phyloP scores from a whole-genome alignment of 2,888 invertebrate species.

The Cylloceria caligata region DNA sequence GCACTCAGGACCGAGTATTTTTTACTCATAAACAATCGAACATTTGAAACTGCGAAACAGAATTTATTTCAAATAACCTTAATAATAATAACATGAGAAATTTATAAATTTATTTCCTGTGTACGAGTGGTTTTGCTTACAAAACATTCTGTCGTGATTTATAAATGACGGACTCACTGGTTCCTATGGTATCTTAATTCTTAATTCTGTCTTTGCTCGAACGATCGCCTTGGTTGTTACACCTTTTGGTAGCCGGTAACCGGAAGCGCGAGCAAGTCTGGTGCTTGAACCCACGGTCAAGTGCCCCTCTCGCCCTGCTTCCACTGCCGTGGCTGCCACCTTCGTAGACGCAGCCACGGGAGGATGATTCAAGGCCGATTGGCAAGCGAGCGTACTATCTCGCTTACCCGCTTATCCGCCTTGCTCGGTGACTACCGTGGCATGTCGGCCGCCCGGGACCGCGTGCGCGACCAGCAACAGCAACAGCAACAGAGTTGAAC shows the following conservation, averaged over 20 bases:
- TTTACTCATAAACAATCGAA: too few species aligned
- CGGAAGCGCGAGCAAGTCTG: conserved; percentile 74
- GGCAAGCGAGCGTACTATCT: conserved; percentile 61
- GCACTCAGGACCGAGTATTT: too few species aligned
- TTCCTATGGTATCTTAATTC: background rate
- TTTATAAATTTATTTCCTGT: too few species aligned
- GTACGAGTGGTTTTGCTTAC: too few species aligned
- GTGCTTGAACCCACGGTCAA: conserved; percentile 72
- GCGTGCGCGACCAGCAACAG: conserved; percentile 62
- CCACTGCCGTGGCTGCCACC: conserved; percentile 46
- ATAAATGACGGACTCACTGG: background rate
- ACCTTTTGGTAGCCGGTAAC: conserved; percentile 56
- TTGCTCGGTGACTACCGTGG: conserved; percentile 71
- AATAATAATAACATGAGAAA: too few species aligned
- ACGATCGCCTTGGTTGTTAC: conserved; percentile 29
- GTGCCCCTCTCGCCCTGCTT: conserved; percentile 43
- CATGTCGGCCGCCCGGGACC: conserved; percentile 43
- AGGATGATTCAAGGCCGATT: conserved; percentile 80
- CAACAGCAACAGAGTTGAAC: conserved; percentile 79
- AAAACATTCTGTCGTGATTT: too few species aligned
- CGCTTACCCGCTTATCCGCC: conserved; percentile 48
- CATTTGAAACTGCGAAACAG: too few species aligned
- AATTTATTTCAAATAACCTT: too few species aligned
- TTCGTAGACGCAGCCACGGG: conserved; percentile 75
- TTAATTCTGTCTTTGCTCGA: too few species aligned